phyloP scores from a whole-genome alignment of 2,888 invertebrate genomes.

The Alloplasta piceator region DNA sequence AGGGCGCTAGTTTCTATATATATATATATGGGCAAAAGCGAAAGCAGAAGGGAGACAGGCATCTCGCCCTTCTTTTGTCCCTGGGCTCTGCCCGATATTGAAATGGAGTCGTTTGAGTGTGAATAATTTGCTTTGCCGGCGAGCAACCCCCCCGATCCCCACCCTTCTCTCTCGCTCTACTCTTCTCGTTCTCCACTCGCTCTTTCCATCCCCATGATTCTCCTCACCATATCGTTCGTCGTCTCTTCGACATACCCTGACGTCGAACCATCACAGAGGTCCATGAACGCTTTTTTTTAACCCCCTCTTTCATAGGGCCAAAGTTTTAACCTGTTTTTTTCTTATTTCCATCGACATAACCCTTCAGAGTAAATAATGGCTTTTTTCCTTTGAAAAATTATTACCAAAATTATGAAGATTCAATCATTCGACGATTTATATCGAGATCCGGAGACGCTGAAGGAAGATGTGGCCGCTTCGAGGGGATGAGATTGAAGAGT shows the following conservation, averaged over 20 bases:
- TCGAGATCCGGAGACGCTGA: too few species aligned
- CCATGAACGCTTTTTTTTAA: conserved; percentile 30
- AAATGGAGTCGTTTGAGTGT: conserved; percentile 90
- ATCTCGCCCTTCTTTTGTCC: conserved; percentile 86
- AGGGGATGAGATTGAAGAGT: too few species aligned
- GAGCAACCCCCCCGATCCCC: conserved; percentile 72
- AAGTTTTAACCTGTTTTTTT: too few species aligned
- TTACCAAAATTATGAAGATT: too few species aligned
- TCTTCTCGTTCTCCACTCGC: conserved; percentile 50
- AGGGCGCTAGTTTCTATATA: conserved; percentile 17
- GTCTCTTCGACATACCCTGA: conserved; percentile 55
- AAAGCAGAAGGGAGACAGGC: conserved; percentile 82
- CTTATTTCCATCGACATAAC: too few species aligned
- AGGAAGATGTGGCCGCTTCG: too few species aligned
- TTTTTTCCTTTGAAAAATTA: too few species aligned
- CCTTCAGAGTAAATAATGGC: too few species aligned
- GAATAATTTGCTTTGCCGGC: conserved; percentile 88
- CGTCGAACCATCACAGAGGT: conserved; percentile 43
- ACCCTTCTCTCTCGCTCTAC: conserved; percentile 62
- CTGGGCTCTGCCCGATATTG: conserved; percentile 85
- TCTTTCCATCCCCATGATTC: conserved; percentile 46
- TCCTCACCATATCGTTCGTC: conserved; percentile 50
- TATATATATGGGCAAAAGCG: conserved; percentile 73
- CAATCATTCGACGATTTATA: too few species aligned
- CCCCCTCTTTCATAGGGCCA: neutral